These are phyloP conservation scores for Anguilla anguilla DNA, from an alignment of 2,797 vertebrate species.

Conservation along the genomic window DNA sequence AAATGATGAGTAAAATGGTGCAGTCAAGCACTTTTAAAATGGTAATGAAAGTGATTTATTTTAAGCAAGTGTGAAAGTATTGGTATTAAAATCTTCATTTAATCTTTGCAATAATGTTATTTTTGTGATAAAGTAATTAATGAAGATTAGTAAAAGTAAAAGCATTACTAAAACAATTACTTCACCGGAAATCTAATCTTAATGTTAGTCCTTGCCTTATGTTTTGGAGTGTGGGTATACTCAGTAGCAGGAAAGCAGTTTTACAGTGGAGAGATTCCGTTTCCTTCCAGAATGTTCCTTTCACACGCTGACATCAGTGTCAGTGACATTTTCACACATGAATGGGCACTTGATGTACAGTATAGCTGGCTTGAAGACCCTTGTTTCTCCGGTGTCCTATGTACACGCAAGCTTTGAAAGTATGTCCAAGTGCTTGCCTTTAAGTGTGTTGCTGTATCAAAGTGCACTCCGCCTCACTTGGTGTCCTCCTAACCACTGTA, in stretches of 20 bases:
- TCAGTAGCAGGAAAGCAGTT: not conserved
- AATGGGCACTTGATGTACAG: not conserved
- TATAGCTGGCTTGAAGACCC: not conserved
- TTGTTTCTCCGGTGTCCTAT: not conserved
- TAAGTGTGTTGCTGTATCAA: not conserved
- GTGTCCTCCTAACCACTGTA: not conserved
- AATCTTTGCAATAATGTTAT: too few relatives aligned
- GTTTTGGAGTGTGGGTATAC: not conserved
- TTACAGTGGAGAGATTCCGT: not conserved
- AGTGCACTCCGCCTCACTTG: not conserved
- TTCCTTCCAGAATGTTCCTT: not conserved
- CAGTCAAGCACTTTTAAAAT: too few relatives aligned
- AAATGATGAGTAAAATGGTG: too few relatives aligned
- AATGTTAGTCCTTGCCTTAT: not conserved
- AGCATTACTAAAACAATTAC: not conserved
- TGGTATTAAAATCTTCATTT: too few relatives aligned
- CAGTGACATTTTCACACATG: not conserved
- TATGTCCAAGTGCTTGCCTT: not conserved
- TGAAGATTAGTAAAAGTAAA: not conserved
- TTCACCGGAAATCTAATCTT: not conserved
- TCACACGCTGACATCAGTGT: not conserved
- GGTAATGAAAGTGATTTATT: too few relatives aligned
- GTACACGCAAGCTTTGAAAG: not conserved
- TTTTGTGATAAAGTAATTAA: too few relatives aligned
- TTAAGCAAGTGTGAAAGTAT: too few relatives aligned